Conservation (phyloP, 1,140 invertebrate genomes). For the Hyposmocoma kahamanoa region DNA sequence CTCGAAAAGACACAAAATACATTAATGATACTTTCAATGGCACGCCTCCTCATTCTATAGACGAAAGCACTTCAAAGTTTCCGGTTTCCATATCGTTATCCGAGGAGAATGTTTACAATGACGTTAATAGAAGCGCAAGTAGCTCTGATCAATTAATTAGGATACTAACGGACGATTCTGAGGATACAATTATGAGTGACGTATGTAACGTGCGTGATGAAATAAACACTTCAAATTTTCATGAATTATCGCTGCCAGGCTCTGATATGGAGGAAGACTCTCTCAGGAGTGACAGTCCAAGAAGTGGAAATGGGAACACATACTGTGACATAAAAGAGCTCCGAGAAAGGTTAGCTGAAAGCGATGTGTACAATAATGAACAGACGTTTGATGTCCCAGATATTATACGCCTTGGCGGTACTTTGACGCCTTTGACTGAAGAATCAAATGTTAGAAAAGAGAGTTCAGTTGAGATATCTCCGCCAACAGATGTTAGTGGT, state of each 20-base stretch:
- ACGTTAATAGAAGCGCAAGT: constrained; percentile 12
- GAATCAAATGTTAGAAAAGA: constrained; percentile 38
- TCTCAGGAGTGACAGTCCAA: constrained; percentile 23
- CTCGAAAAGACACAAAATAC: no score
- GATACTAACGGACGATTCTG: constrained; percentile 29
- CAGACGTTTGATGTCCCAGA: constrained; percentile 20
- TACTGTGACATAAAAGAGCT: constrained; percentile 37
- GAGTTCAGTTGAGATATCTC: constrained; percentile 33
- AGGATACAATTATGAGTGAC: constrained; percentile 19
- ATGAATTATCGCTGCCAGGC: constrained; percentile 24
- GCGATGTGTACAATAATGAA: constrained; percentile 18
- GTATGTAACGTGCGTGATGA: constrained; percentile 19
- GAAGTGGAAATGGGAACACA: background rate
- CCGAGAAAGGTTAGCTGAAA: constrained; percentile 39
- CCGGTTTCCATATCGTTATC: no score
- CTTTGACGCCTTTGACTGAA: constrained; percentile 49
- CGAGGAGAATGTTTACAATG: no score
- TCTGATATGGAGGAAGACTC: constrained; percentile 57
- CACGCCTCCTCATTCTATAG: no score
- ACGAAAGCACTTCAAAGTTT: constrained; percentile 36
- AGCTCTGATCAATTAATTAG: constrained; percentile 22
- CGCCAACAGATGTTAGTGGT: constrained; percentile 12
- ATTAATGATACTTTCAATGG: no score
- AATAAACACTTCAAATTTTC: constrained; percentile 22
- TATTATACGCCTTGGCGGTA: constrained; percentile 20